Evolutionary conservation across 2,113 vertebrate species (phyloP), one percentile per base, ranked within the genome.

Genomic region (Machaerirhynchus nigripectus): DNA sequence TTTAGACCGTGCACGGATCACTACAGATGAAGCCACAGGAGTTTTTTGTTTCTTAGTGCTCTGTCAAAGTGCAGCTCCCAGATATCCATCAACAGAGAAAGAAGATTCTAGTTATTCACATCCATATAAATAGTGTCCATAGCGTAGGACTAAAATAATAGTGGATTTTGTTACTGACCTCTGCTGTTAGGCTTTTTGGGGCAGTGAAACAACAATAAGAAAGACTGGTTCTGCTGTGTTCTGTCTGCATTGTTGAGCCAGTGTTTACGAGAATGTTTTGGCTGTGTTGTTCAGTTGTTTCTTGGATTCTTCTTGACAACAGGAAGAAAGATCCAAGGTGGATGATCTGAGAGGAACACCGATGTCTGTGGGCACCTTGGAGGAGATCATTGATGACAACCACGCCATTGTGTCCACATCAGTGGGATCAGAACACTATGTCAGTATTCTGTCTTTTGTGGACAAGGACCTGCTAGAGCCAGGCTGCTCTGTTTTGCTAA

Each of bases 311-410:
- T 88, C 23, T 74, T 87, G 40, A 15, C 59, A 67, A 77, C 87
- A 99, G 99, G 99, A 99, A 89, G 99, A 99, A 84, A 98, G 99
- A 84, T 99, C 99, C 26, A 99, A 99, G 94, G 99, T 99, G 56
- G 99, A 99, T 69, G 99, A 99, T 87, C 98, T 99, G 92, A 98
- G 99, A 50, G 99, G 99, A 26, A 99, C 99, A 4, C 99, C 99
- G 0, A 99, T 99, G 99, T 99, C 99, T 0, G 99, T 99, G 27
- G 99, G 99, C 55, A 99, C 99, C 31, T 96, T 99, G 91, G 99
- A 99, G 96, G 99, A 99, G 97, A 99, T 99, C 90, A 99, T 99
- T 30, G 99, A 99, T 74, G 99, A 99, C 97, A 99, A 99, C 97
- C 99, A 99, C 0, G 99, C 99, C 84, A 99, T 99, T 0, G 99